A percentile compares a stretch with the other conserved stretches of the same genome.
Evolutionary conservation across 1,140 invertebrate species (phyloP).

Genomic region (Euwallacea similis): DNA sequence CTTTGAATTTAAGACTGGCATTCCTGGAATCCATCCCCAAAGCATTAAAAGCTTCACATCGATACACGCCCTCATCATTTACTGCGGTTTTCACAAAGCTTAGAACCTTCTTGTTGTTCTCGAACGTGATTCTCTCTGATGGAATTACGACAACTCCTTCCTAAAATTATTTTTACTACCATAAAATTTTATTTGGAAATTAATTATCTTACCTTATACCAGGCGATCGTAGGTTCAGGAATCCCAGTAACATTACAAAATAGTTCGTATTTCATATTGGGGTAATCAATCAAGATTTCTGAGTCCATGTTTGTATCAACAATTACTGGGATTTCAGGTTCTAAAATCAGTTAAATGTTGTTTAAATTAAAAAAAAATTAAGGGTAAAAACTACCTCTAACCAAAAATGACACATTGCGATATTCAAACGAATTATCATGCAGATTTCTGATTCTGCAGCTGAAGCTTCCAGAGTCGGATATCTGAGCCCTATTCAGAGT

Average conservation of each 20-base stretch:
- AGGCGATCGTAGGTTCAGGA: conserved; percentile 54
- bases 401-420: conserved; percentile 28
- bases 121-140: conserved; percentile 50
- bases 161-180: conserved; percentile 32
- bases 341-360: conserved; percentile 32
- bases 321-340: conserved; percentile 48
- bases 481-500: conserved; percentile 25
- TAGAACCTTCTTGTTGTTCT: conserved; percentile 52
- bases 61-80: conserved; percentile 54
- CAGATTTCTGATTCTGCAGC: conserved; percentile 45
- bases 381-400: conserved; percentile 38
- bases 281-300: conserved; percentile 49
- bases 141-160: conserved; percentile 33
- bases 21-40: conserved; percentile 47
- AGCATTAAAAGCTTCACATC: conserved; percentile 53
- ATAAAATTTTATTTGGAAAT: not conserved
- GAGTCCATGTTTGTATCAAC: conserved; percentile 46
- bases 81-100: conserved; percentile 49
- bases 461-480: conserved; percentile 39
- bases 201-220: conserved; percentile 55
- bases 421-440: conserved; percentile 35
- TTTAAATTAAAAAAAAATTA: not conserved
- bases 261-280: conserved; percentile 51
- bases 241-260: conserved; percentile 54
- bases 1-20: conserved; percentile 48